A percentile compares a stretch with the other conserved stretches of the same genome.
These are phyloP conservation scores for Drosophila carrolli DNA, from an alignment of 1,140 invertebrate genomes.

Conservation along the genomic window DNA sequence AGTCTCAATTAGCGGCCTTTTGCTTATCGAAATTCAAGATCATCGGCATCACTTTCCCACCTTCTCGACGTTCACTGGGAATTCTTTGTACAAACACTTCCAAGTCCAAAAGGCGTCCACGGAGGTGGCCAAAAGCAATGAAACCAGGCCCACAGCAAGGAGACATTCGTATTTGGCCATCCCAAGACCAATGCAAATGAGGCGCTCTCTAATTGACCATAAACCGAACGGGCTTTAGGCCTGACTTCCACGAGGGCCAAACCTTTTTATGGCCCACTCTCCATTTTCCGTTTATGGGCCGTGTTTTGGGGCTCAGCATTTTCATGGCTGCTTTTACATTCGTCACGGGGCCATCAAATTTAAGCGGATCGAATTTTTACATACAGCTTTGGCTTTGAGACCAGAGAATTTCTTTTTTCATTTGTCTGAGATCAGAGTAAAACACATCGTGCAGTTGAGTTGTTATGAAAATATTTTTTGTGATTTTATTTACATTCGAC, in stretches of 20 bases:
- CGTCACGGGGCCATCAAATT: constrained; percentile 52
- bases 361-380: constrained; percentile 53
- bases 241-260: constrained; percentile 12
- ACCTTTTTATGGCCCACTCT: constrained; percentile 42
- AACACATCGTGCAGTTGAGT: constrained; percentile 26
- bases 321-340: constrained; percentile 60
- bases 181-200: constrained; percentile 63
- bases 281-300: constrained; percentile 30
- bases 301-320: constrained; percentile 36
- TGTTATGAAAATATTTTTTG: constrained; percentile 41
- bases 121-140: constrained; percentile 16
- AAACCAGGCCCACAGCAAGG: constrained; percentile 3
- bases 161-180: constrained; percentile 45
- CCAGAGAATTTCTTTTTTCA: constrained; percentile 21
- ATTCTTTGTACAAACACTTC: constrained; percentile 61
- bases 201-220: constrained; percentile 50
- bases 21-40: constrained; percentile 19
- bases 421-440: constrained; percentile 15
- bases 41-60: constrained; percentile 19
- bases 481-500: constrained; percentile 30
- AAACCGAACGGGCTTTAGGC: constrained; percentile 45
- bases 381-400: background rate
- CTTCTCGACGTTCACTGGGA: constrained; percentile 51
- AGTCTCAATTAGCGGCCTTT: background rate
- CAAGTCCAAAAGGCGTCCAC: constrained; percentile 22